Evolutionary conservation across 2,113 vertebrate genomes (phyloP), one percentile per base, ranked within the genome.

Genomic region (Laticauda colubrina): DNA sequence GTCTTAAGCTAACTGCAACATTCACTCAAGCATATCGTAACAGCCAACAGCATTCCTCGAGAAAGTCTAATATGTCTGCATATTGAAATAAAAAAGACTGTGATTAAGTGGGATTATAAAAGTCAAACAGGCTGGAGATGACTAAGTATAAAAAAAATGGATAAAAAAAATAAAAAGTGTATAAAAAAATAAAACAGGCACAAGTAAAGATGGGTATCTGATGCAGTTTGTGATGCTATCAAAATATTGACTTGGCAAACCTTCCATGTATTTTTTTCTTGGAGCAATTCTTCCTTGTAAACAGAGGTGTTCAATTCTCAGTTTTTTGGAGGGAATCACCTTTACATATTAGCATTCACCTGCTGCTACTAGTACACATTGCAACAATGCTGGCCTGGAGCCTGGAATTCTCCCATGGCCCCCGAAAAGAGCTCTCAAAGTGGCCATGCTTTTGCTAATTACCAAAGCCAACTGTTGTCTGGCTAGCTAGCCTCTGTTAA

Each of bases 391-490:
- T 95, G 92, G 88, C 94, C 95, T 90, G 55, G 91, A 96, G 55
- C 93, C 93, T 92, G 91, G 91, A 89, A 93, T 94, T 97, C 96
- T 92, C 94, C 51, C 93, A 95, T 94, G 43, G 20, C 93, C 89
- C 81, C 93, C 91, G 88, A 94, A 94, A 87, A 97, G 94, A 94
- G 90, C 94, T 96, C 95, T 93, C 93, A 93, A 94, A 97, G 94
- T 96, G 95, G 59, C 93, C 88, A 89, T 91, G 91, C 93, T 96
- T 85, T 94, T 93, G 94, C 95, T 96, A 96, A 97, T 97, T 96
- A 96, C 91, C 93, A 91, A 97, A 96, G 94, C 94, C 89, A 94
- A 96, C 96, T 97, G 96, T 96, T 97, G 95, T 96, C 95, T 97
- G 95, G 91, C 94, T 96, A 96, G 95, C 95, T 94, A 92, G 85